These are phyloP conservation scores for Megaleporinus macrocephalus DNA, from an alignment of 2,113 vertebrate species.

Conservation along the genomic window DNA sequence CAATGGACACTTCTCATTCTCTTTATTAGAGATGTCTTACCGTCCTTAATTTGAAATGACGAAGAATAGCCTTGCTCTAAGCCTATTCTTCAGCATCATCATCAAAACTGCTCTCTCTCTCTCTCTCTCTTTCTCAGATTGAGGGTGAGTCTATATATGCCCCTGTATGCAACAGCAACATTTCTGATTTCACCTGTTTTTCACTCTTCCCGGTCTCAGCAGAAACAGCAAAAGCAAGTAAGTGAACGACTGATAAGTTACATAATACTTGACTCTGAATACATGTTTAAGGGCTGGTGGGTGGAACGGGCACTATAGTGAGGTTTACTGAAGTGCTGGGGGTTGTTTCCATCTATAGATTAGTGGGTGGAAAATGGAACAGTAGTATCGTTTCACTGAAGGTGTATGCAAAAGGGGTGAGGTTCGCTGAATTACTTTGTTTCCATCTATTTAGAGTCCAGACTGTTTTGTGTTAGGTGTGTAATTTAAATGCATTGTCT, in stretches of 20 bases:
- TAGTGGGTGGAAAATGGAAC: too few species aligned
- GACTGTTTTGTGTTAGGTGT: neutral
- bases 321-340: neutral
- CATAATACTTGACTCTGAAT: too few species aligned
- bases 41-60: constrained; percentile 47
- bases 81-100: constrained; percentile 31
- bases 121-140: constrained; percentile 2
- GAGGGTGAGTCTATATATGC: constrained; percentile 30
- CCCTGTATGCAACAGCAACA: neutral
- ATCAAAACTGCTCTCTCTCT: neutral
- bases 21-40: constrained; percentile 39
- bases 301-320: neutral
- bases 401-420: neutral
- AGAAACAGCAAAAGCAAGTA: constrained; percentile 36
- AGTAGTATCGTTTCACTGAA: too few species aligned
- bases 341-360: too few species aligned
- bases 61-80: constrained; percentile 24
- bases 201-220: neutral
- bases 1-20: constrained; percentile 43
- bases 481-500: neutral
- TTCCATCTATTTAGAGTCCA: neutral
- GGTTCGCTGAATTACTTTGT: neutral
- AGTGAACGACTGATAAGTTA: constrained; percentile 19
- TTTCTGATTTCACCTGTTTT: constrained; percentile 2
- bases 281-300: neutral